Evolutionary conservation across 2,797 vertebrate genomes (phyloP).

Genomic region (Aulostomus chinensis): DNA sequence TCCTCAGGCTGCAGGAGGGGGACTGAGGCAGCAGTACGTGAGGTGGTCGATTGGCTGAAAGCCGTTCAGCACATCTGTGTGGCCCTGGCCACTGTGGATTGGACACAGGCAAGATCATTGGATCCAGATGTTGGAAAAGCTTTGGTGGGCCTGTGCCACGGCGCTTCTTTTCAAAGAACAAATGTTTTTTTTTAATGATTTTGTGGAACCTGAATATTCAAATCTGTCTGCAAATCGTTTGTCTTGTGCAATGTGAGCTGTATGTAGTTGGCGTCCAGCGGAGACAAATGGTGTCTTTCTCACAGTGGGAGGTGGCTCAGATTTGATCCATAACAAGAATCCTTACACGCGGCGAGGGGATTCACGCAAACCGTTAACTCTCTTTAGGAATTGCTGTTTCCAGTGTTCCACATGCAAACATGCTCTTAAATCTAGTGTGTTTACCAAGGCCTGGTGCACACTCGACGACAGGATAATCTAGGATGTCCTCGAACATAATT

Average conservation of each 20-base stretch:
- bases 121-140: slow-evolving; percentile 63
- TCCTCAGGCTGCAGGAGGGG: slow-evolving; percentile 23
- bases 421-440: slow-evolving; percentile 6
- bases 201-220: slow-evolving; percentile 28
- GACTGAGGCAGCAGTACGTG: slow-evolving; percentile 42
- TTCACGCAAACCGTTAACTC: slow-evolving; percentile 3
- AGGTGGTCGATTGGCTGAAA: slow-evolving; percentile 60
- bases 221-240: slow-evolving; percentile 37
- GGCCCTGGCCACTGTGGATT: slow-evolving; percentile 52
- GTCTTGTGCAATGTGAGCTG: slow-evolving; percentile 34
- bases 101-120: slow-evolving; percentile 54
- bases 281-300: slow-evolving; percentile 14
- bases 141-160: slow-evolving; percentile 22
- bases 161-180: slow-evolving; percentile 30
- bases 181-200: slow-evolving; percentile 32
- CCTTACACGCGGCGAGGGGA: slow-evolving; percentile 4
- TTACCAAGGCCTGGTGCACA: neutral
- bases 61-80: slow-evolving; percentile 72
- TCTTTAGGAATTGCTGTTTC: slow-evolving; percentile 17
- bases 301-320: slow-evolving; percentile 7
- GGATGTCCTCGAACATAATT: too few species aligned
- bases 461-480: too few species aligned
- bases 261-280: neutral
- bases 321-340: slow-evolving; percentile 9
- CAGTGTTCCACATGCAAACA: slow-evolving; percentile 6